These are phyloP conservation scores for Lycorma delicatula DNA, from an alignment of 1,140 invertebrate species.

Conservation along the genomic window DNA sequence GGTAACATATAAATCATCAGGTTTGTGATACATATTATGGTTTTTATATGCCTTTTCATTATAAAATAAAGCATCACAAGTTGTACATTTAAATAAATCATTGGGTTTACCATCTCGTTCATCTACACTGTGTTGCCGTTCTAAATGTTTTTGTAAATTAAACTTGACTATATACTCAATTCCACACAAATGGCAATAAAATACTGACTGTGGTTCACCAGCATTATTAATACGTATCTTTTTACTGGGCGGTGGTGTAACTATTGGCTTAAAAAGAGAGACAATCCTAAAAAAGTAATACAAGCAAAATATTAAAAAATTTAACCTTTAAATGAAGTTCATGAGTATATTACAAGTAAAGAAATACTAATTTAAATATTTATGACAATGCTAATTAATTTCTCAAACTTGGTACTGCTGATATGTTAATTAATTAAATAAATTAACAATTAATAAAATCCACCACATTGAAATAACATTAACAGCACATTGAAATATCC, in stretches of 20 bases:
- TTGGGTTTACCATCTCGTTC: conserved; percentile 44
- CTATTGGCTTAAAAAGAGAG: conserved; percentile 42
- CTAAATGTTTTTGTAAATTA: conserved; percentile 54
- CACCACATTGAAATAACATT: no score
- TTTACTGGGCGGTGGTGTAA: conserved; percentile 47
- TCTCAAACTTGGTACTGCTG: no score
- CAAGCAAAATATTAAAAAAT: conserved; percentile 1
- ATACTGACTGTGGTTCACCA: conserved; percentile 48
- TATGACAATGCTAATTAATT: no score
- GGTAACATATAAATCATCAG: conserved; percentile 53
- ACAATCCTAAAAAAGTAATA: conserved; percentile 38
- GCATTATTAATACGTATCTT: conserved; percentile 49
- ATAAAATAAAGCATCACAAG: conserved; percentile 56
- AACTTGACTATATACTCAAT: conserved; percentile 58
- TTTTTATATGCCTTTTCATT: conserved; percentile 54
- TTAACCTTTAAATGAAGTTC: no score
- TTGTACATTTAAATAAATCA: conserved; percentile 50
- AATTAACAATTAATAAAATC: no score
- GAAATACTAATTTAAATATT: no score
- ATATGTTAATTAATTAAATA: no score
- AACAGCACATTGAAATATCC: no score
- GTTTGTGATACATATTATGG: conserved; percentile 52
- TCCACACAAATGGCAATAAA: conserved; percentile 59
- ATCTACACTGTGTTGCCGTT: conserved; percentile 46
- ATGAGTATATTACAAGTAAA: no score